Evolutionary conservation across 2,797 vertebrate genomes (phyloP).

Genomic region (Mallotus villosus): DNA sequence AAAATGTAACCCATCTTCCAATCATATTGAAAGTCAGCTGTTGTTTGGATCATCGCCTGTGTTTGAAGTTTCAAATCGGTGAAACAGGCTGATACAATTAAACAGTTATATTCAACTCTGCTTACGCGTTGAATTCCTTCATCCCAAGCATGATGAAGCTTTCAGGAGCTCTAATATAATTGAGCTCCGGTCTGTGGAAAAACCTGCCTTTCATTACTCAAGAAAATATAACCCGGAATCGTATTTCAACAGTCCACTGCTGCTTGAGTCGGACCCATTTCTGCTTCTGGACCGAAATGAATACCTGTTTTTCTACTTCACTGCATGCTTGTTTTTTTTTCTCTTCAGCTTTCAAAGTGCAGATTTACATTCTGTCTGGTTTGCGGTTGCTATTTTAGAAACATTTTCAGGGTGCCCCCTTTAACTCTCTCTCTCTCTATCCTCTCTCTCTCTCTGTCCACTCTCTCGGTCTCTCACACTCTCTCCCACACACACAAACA

Average conservation of each 20-base stretch:
- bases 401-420: conserved; percentile 47
- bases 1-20: background rate
- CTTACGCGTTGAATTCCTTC: conserved; percentile 75
- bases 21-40: conserved; percentile 7
- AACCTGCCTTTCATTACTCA: conserved; percentile 76
- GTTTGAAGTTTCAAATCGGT: conserved; percentile 22
- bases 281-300: conserved; percentile 65
- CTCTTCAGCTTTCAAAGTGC: conserved; percentile 61
- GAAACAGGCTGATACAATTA: conserved; percentile 77
- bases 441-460: too few species aligned
- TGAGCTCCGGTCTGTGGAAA: conserved; percentile 67
- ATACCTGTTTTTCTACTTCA: conserved; percentile 70
- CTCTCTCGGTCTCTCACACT: background rate
- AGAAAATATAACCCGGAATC: conserved; percentile 71
- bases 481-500: background rate
- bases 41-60: conserved; percentile 19
- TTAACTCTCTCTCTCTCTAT: conserved; percentile 2
- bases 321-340: conserved; percentile 63
- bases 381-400: conserved; percentile 76
- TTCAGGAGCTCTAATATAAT: conserved; percentile 74
- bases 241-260: conserved; percentile 61
- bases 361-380: conserved; percentile 79
- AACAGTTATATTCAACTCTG: conserved; percentile 69
- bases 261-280: conserved; percentile 69
- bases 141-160: conserved; percentile 67